A percentile compares a stretch with the other conserved stretches of the same genome.
These are phyloP conservation scores for Xestia c-nigrum DNA, from an alignment of 2,888 invertebrate species.

Conservation along the genomic window DNA sequence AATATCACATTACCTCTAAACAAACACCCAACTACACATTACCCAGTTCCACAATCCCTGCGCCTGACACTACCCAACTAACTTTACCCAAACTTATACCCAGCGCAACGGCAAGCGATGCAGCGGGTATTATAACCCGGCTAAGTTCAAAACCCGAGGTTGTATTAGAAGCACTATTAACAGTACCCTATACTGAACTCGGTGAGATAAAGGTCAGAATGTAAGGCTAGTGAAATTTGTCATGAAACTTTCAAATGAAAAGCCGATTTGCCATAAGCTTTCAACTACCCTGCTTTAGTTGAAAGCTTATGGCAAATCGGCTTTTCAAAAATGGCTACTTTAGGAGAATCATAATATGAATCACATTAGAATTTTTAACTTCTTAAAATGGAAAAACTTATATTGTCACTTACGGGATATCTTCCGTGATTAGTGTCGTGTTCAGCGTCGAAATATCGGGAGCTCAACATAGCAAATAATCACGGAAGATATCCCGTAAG, in stretches of 20 bases:
- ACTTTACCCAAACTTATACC: constrained; percentile 58
- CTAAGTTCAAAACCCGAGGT: constrained; percentile 57
- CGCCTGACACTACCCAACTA: constrained; percentile 45
- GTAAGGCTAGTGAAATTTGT: not conserved
- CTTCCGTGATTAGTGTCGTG: no score
- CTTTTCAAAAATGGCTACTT: no score
- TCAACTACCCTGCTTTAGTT: no score
- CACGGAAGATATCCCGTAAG: no score
- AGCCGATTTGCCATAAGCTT: not conserved
- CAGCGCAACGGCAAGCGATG: constrained; percentile 44
- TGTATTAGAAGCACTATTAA: constrained; percentile 61
- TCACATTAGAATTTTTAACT: no score
- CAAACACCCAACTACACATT: not conserved
- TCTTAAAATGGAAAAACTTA: no score
- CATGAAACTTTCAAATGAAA: not conserved
- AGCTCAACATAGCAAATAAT: no score
- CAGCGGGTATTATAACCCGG: constrained; percentile 53
- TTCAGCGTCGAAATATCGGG: no score
- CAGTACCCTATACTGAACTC: constrained; percentile 26
- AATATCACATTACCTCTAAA: not conserved
- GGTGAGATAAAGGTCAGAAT: constrained; percentile 20
- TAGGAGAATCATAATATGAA: no score
- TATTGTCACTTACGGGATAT: no score
- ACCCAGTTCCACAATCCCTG: constrained; percentile 36
- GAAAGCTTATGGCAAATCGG: not conserved